Base-by-base conservation (phyloP, 2,113 vertebrate genomes). In the Pica pica region DNA sequence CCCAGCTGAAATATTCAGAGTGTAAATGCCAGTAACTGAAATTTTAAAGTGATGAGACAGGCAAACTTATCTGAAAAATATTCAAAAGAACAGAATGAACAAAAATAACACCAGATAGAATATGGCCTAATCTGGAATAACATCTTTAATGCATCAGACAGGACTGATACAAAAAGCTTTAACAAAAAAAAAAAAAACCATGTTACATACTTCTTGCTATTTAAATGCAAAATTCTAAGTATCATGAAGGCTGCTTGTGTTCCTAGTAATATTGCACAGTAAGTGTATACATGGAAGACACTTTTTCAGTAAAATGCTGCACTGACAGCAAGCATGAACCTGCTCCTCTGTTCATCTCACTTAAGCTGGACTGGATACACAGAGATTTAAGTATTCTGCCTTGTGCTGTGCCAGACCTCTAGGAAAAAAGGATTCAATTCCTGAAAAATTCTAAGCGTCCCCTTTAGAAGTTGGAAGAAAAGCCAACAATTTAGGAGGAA, bases 51-150 rank as follows among this genome's bases (percentile, higher is more conserved):
- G 41, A 93, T 53, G 87, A 92, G 52, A 56, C 30, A 92, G 50
- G 50, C 42, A 83, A 88, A 69, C 26, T 95, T 94, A 96, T 80
- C 92, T 75, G 69, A 89, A 96, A 97, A 91, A 93, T 67, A 89
- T 83, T 88, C 46, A 50, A 61, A 95, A 83, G 68, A 86, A 47
- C 27, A 93, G 44, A 87, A 91, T 70, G 78, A 94, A 89, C 30
- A 74, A 89, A 95, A 83, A 56, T 49, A 95, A 53, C 69, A 68
- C 50, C 46, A 82, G 73, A 46, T 17, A 92, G 91, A 92, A 63
- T 55, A 91, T 28, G 50, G 46, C 35, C 70, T 71, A 64, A 87
- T 74, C 49, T 87, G 46, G 83, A 93, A 92, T 91, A 89, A 90
- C 63, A 78, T 81, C 77, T 67, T 92, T 74, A 95, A 90, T 52